A percentile compares a stretch with the other conserved stretches of the same genome.
These are phyloP conservation scores for Aviceda subcristata DNA, from an alignment of 2,113 vertebrate species.

Conservation along the genomic window DNA sequence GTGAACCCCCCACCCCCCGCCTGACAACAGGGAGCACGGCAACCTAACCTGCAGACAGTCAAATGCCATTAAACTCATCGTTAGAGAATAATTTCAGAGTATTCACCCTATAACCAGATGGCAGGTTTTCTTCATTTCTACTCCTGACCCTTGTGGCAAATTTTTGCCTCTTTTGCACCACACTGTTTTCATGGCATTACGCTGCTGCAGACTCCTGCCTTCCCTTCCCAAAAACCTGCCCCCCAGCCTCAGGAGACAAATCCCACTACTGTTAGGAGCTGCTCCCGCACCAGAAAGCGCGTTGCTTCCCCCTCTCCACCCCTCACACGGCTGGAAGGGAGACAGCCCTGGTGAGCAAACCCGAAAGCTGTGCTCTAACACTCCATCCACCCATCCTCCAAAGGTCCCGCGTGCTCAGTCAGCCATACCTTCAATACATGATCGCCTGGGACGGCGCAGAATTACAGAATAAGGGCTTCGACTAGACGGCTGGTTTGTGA, in stretches of 20 bases:
- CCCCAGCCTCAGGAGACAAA: neutral
- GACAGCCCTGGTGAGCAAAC: neutral
- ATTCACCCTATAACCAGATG: neutral
- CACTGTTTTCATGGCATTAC: neutral
- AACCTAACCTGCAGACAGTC: slow-evolving; percentile 39
- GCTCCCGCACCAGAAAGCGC: neutral
- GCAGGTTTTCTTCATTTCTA: neutral
- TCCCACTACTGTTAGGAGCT: neutral
- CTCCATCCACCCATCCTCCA: fast-evolving
- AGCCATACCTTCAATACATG: neutral
- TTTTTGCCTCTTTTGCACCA: neutral
- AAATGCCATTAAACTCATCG: neutral
- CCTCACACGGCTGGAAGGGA: neutral
- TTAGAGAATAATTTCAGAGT: neutral
- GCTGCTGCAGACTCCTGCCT: neutral
- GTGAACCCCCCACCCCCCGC: neutral
- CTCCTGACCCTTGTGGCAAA: neutral
- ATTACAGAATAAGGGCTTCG: neutral
- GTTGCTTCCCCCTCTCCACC: neutral
- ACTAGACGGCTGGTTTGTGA: neutral
- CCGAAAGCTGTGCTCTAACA: neutral
- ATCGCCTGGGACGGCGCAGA: neutral
- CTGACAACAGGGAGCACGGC: slow-evolving; percentile 5
- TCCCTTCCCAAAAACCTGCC: neutral
- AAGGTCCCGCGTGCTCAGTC: neutral